Evolutionary conservation across 2,888 invertebrate genomes (phyloP).

Genomic region (Hermaeophaga mercurialis): DNA sequence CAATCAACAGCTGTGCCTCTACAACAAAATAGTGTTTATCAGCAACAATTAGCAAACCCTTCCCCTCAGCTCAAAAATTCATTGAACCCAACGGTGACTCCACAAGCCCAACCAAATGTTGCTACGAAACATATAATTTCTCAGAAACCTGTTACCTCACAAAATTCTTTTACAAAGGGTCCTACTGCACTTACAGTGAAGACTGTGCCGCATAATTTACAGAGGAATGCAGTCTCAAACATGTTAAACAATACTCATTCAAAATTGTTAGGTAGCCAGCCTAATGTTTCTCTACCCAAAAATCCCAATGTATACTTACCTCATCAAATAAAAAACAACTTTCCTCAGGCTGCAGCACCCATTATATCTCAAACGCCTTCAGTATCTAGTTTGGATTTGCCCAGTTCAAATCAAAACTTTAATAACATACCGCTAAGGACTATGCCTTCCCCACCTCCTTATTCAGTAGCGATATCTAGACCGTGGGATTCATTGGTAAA

Average conservation of each 20-base stretch:
- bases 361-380: conserved; percentile 16
- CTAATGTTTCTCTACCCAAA: conserved; percentile 20
- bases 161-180: conserved; percentile 11
- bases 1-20: conserved; percentile 26
- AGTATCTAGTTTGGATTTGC: conserved; percentile 12
- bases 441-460: conserved; percentile 48
- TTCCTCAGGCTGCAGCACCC: conserved; percentile 12
- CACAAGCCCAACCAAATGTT: conserved; percentile 28
- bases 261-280: conserved; percentile 22
- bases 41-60: conserved; percentile 17
- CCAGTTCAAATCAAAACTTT: conserved; percentile 21
- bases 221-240: conserved; percentile 17
- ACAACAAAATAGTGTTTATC: conserved; percentile 29
- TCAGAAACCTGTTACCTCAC: conserved; percentile 21
- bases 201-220: conserved; percentile 9
- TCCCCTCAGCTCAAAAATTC: conserved; percentile 14
- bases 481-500: conserved; percentile 45
- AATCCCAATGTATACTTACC: conserved; percentile 21
- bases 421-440: conserved; percentile 31
- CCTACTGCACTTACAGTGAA: conserved; percentile 3
- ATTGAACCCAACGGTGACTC: conserved; percentile 5
- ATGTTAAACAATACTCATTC: conserved; percentile 24
- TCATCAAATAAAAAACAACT: conserved; percentile 28
- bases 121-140: conserved; percentile 23
- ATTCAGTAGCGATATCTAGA: conserved; percentile 45